phyloP scores from a whole-genome alignment of 53 echinoderm and acorn worm genomes.

The Temnopleurus reevesii region DNA sequence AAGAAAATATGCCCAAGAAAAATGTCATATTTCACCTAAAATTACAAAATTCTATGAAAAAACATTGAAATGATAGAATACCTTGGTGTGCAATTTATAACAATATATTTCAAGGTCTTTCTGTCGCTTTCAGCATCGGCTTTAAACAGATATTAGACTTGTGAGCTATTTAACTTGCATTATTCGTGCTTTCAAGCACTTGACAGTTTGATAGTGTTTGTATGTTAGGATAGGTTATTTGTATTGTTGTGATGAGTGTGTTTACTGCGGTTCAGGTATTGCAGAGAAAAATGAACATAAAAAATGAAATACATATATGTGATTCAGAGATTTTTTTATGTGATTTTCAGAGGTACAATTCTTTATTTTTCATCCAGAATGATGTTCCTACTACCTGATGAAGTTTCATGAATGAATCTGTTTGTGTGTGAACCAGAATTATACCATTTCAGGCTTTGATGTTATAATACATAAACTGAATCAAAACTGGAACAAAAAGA shows the following conservation, averaged over 20 bases:
- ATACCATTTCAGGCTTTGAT: too few species aligned
- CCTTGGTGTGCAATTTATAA: neutral
- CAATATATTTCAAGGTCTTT: neutral
- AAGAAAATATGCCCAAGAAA: too few species aligned
- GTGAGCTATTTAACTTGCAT: neutral
- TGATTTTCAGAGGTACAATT: neutral
- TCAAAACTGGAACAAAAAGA: too few species aligned
- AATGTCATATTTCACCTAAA: too few species aligned
- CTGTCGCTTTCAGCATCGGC: neutral
- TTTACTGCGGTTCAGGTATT: neutral
- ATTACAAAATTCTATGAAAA: too few species aligned
- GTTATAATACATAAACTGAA: too few species aligned
- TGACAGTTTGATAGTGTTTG: neutral
- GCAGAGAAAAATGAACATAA: neutral
- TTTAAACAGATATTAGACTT: neutral
- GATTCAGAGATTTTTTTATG: too few species aligned
- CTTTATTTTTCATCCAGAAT: neutral
- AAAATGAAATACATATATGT: neutral
- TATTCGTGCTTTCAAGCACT: neutral
- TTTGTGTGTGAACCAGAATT: too few species aligned
- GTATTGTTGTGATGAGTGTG: neutral
- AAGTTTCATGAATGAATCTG: too few species aligned
- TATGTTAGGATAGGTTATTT: neutral
- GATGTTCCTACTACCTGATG: too few species aligned
- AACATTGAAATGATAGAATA: neutral